phyloP scores from a whole-genome alignment of 2,888 invertebrate genomes.

The Microplitis deprimator region DNA sequence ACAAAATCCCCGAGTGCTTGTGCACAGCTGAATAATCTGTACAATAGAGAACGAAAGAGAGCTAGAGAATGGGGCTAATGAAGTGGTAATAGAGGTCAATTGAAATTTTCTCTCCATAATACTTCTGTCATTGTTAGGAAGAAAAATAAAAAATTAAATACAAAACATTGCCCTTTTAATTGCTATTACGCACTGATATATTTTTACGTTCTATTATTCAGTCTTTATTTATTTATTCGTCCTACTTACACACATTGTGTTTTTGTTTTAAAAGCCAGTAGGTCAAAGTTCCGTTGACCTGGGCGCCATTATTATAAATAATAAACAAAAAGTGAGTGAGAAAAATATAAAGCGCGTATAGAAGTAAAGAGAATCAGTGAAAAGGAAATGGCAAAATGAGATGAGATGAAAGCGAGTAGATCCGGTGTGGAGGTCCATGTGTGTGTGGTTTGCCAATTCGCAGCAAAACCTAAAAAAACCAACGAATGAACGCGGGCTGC shows the following conservation, averaged over 20 bases:
- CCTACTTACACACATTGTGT: neutral
- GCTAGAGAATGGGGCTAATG: neutral
- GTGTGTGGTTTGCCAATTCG: slow-evolving; percentile 18
- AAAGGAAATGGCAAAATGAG: slow-evolving; percentile 7
- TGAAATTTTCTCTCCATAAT: neutral
- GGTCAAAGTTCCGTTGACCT: neutral
- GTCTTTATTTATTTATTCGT: neutral
- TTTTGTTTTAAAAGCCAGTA: neutral
- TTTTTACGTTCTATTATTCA: neutral
- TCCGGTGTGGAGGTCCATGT: neutral
- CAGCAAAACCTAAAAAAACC: neutral
- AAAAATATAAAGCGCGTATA: neutral
- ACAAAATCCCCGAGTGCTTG: neutral
- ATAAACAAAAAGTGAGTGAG: neutral
- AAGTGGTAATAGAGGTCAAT: slow-evolving; percentile 1
- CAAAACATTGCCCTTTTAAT: neutral
- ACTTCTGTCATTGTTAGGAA: neutral
- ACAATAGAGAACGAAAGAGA: neutral
- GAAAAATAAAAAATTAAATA: neutral
- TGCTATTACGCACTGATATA: neutral
- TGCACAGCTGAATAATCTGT: neutral
- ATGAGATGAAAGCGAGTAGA: neutral
- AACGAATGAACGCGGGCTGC: neutral
- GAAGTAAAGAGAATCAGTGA: slow-evolving; percentile 8
- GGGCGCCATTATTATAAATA: neutral